phyloP scores from a whole-genome alignment of 2,113 vertebrate genomes.

The Pyxicephalus adspersus region DNA sequence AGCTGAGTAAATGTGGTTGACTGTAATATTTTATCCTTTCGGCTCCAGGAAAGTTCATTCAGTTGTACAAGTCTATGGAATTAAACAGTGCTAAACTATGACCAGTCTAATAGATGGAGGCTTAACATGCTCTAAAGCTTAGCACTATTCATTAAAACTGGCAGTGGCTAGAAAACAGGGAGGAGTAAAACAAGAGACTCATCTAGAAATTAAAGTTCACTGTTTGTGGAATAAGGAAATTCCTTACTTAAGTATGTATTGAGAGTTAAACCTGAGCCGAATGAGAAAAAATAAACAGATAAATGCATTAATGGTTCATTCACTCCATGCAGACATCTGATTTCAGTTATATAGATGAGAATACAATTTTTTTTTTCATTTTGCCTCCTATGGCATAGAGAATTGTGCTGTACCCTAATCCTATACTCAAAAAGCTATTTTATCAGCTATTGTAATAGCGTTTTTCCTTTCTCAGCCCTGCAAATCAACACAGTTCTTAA shows the following conservation, averaged over 20 bases:
- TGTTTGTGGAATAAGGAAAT: slow-evolving; percentile 7
- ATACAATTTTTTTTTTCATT: not conserved
- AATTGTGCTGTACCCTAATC: not conserved
- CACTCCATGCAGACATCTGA: not conserved
- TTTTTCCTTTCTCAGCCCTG: not conserved
- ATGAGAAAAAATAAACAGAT: slow-evolving; percentile 1
- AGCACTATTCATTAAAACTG: not conserved
- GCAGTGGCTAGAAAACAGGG: not conserved
- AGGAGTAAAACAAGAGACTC: not conserved
- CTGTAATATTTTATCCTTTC: slow-evolving; percentile 2
- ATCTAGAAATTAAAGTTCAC: not conserved
- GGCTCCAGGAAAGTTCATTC: not conserved
- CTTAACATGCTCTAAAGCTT: not conserved
- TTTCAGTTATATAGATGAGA: not conserved
- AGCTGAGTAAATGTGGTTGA: slow-evolving; percentile 18
- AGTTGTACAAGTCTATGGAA: not conserved
- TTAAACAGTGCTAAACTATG: not conserved
- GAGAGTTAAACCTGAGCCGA: not conserved
- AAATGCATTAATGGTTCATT: not conserved
- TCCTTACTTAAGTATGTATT: not conserved
- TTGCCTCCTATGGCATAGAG: not conserved
- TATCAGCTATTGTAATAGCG: slow-evolving; percentile 21
- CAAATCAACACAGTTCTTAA: not conserved
- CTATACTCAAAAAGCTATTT: not conserved
- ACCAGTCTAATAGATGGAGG: not conserved